Percentiles rank a stretch among this genome's conserved stretches.
These are phyloP conservation scores for Ericerus pela DNA, from an alignment of 1,140 invertebrate genomes.

Conservation along the genomic window DNA sequence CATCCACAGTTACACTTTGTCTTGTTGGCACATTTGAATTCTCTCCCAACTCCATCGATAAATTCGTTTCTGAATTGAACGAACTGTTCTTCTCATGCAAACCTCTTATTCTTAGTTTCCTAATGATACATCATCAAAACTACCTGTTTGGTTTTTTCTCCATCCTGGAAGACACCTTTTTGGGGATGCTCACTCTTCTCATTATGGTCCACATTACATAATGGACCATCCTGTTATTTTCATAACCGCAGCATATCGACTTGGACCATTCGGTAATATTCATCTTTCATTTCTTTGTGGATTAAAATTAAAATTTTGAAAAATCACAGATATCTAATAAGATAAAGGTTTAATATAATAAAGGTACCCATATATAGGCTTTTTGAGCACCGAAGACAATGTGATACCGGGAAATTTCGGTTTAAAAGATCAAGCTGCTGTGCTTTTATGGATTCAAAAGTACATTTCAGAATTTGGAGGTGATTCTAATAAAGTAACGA, in stretches of 20 bases:
- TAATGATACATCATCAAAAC: too few relatives aligned
- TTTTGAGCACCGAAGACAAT: constrained; percentile 1
- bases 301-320: background rate
- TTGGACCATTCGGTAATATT: constrained; percentile 40
- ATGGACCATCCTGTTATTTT: constrained; percentile 58
- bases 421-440: constrained; percentile 75
- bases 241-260: constrained; percentile 63
- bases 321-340: background rate
- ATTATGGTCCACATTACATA: constrained; percentile 48
- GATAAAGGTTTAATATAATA: background rate
- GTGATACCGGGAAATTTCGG: constrained; percentile 68
- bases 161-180: background rate
- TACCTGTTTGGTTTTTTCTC: background rate
- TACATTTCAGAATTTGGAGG: constrained; percentile 83
- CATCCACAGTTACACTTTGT: too few relatives aligned
- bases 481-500: constrained; percentile 61
- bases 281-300: background rate
- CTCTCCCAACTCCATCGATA: too few relatives aligned
- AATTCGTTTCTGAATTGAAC: too few relatives aligned
- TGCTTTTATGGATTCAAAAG: constrained; percentile 66
- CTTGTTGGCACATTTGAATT: too few relatives aligned
- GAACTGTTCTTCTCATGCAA: too few relatives aligned
- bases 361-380: background rate
- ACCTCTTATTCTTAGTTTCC: too few relatives aligned
- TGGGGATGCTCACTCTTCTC: constrained; percentile 19